Percentiles rank a stretch among this genome's conserved stretches.
phyloP scores from a whole-genome alignment of 2,888 invertebrate genomes.

The Stenoptilia bipunctidactyla region DNA sequence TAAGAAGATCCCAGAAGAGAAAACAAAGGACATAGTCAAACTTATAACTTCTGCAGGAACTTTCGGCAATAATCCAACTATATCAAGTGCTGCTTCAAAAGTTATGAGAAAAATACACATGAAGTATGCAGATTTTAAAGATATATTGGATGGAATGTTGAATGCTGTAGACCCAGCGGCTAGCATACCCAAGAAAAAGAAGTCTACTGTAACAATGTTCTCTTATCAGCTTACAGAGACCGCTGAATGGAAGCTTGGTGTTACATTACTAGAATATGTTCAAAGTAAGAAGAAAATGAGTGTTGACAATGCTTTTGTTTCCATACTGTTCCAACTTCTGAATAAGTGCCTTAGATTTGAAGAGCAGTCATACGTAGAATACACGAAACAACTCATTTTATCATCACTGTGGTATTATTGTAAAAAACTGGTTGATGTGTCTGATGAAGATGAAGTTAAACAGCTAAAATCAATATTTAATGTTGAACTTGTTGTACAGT shows the following conservation, averaged over 20 bases:
- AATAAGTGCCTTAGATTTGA: conserved; percentile 85
- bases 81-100: conserved; percentile 72
- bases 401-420: conserved; percentile 82
- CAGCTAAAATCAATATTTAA: conserved; percentile 68
- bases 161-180: conserved; percentile 50
- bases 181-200: conserved; percentile 44
- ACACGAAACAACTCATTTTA: conserved; percentile 88
- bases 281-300: conserved; percentile 87
- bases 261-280: conserved; percentile 84
- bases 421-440: conserved; percentile 62
- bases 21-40: conserved; percentile 58
- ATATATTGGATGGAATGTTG: conserved; percentile 73
- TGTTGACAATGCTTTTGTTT: conserved; percentile 76
- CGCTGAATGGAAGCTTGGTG: conserved; percentile 82
- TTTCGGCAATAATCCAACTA: conserved; percentile 69
- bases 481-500: conserved; percentile 87
- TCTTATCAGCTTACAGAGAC: conserved; percentile 75
- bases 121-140: conserved; percentile 71
- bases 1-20: conserved; percentile 49
- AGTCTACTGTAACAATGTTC: conserved; percentile 51
- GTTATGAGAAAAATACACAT: conserved; percentile 77
- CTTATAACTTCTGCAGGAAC: conserved; percentile 69
- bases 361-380: conserved; percentile 86
- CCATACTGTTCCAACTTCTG: conserved; percentile 81
- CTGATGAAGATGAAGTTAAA: conserved; percentile 47